Base-by-base conservation (phyloP, 2,113 vertebrate species). In the Xenopus borealis region DNA sequence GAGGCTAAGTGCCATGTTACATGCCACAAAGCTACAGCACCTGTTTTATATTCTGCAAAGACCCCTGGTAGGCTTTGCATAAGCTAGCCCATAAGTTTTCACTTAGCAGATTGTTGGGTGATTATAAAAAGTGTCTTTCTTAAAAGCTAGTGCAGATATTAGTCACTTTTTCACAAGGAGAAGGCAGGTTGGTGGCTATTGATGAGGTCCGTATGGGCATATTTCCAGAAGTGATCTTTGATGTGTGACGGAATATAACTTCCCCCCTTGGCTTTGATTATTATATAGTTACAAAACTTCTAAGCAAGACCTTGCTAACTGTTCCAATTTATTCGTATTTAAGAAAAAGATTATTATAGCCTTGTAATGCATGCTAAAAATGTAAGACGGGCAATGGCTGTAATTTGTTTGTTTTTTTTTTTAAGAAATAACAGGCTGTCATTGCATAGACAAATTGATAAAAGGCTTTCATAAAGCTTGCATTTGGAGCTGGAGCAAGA, bases 41-140 rank as follows among this genome's bases (percentile, higher is more conserved):
- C 93, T 98, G 96, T 96, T 98, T 98, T 92, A 89, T 91, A 97
- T 97, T 95, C 93, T 85, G 66, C 61, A 80, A 85, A 89, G 92
- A 94, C 91, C 94, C 91, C 92, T 95, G 85, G 88, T 89, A 92
- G 90, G 86, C 88, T 86, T 84, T 85, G 80, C 87, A 85, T 94
- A 89, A 93, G 89, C 86, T 86, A 65, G 23, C 80, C 88, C 93
- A 94, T 90, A 84, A 94, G 94, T 94, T 96, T 94, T 91, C 86
- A 93, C 87, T 96, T 95, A 95, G 81, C 90, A 87, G 92, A 94
- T 91, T 94, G 93, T 91, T 93, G 92, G 86, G 85, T 27, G 86
- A 93, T 96, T 91, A 91, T 94, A 92, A 92, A 92, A 94, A 94
- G 91, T 94, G 92, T 94, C 92, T 95, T 93, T 96, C 89, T 95